A percentile compares a stretch with the other conserved stretches of the same genome.
Evolutionary conservation across 2,888 invertebrate genomes (phyloP).

Genomic region (Priocnemis perturbator): DNA sequence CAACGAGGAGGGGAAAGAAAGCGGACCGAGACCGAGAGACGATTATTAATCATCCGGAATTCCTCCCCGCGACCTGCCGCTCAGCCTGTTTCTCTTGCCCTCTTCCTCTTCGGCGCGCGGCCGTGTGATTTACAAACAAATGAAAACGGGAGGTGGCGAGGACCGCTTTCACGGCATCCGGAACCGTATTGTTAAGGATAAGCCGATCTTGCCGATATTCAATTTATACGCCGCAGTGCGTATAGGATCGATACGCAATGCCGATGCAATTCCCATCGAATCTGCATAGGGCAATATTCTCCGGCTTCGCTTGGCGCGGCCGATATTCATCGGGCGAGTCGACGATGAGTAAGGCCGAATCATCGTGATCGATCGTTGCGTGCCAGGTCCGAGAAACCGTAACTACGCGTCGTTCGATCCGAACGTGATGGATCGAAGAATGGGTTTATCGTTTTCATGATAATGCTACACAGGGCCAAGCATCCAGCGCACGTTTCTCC

Average conservation of each 20-base stretch:
- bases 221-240: constrained; percentile 59
- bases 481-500: too few species aligned
- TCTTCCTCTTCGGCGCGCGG: constrained; percentile 6
- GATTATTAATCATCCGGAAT: not conserved
- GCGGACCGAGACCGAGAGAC: constrained; percentile 4
- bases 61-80: too few species aligned
- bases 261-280: constrained; percentile 57
- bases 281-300: constrained; percentile 59
- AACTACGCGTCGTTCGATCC: too few species aligned
- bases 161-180: constrained; percentile 29
- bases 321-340: constrained; percentile 43
- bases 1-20: not conserved
- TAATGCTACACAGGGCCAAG: too few species aligned
- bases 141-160: constrained; percentile 40
- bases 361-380: not conserved
- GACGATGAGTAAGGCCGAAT: constrained; percentile 27
- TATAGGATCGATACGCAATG: constrained; percentile 53
- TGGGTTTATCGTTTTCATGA: too few species aligned
- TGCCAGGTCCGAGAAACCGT: not conserved
- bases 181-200: constrained; percentile 57
- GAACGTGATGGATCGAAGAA: too few species aligned
- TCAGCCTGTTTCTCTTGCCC: not conserved
- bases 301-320: constrained; percentile 39
- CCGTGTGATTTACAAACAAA: constrained; percentile 52
- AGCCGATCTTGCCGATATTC: constrained; percentile 60